Conservation (phyloP, 2,113 vertebrate genomes). For the Drymodes brunneopygia region DNA sequence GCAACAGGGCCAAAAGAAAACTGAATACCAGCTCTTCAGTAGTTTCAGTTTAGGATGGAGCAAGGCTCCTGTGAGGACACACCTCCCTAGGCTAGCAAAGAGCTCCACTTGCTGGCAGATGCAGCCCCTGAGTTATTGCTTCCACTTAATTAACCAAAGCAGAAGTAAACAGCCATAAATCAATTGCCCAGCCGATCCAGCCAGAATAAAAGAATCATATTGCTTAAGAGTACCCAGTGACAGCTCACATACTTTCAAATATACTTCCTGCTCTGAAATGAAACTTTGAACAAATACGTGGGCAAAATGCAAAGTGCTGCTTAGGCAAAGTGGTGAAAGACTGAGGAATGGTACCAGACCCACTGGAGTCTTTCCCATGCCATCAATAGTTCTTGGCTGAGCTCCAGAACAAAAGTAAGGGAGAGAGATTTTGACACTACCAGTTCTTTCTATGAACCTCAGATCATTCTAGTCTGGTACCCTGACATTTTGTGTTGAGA, state of each 20-base stretch:
- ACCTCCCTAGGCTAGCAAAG: conserved; percentile 28
- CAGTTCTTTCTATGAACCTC: background rate
- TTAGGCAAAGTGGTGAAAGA: background rate
- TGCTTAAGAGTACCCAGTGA: background rate
- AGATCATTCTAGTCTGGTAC: background rate
- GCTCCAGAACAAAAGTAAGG: background rate
- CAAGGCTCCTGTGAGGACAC: background rate
- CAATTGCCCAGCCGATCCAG: background rate
- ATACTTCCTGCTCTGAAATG: background rate
- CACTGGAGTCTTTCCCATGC: background rate
- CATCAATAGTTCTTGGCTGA: background rate
- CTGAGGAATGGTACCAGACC: background rate
- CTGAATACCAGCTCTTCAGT: background rate
- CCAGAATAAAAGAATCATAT: background rate
- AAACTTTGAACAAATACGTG: background rate
- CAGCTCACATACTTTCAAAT: background rate
- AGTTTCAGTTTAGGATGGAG: background rate
- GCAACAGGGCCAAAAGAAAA: background rate
- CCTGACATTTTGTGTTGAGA: background rate
- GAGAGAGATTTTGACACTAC: background rate
- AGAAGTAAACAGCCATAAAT: background rate
- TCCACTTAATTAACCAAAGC: background rate
- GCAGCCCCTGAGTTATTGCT: background rate
- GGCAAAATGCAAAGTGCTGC: background rate
- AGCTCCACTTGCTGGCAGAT: conserved; percentile 63